Percentiles rank a stretch among this genome's conserved stretches.
These are phyloP conservation scores for Onthophagus sagittarius DNA, from an alignment of 2,888 invertebrate genomes.

Conservation along the genomic window DNA sequence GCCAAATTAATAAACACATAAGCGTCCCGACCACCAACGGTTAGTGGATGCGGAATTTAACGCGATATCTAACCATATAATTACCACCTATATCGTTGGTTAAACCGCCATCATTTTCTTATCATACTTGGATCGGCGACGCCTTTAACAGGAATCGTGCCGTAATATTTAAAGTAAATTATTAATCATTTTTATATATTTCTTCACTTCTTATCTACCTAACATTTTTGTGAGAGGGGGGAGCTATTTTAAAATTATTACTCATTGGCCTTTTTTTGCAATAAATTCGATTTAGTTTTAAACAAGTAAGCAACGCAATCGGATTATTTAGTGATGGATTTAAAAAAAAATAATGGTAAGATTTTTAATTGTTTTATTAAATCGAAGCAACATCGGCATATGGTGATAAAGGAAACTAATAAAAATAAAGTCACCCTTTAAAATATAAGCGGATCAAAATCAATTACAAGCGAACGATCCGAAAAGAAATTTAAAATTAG, in stretches of 20 bases:
- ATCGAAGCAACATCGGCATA: neutral
- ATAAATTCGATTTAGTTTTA: neutral
- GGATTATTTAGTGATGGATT: neutral
- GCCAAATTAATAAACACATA: conserved; percentile 1
- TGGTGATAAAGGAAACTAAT: neutral
- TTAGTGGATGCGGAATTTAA: neutral
- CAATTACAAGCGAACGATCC: neutral
- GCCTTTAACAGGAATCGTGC: neutral
- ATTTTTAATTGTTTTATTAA: neutral
- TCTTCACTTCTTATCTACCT: no score
- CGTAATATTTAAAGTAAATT: neutral
- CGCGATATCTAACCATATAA: neutral
- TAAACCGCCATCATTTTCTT: neutral
- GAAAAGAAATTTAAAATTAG: neutral
- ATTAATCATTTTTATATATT: no score
- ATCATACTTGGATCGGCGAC: neutral
- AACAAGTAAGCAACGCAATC: neutral
- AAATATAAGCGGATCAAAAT: neutral
- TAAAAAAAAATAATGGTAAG: neutral
- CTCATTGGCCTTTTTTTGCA: no score
- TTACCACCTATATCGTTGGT: neutral
- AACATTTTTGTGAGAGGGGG: no score
- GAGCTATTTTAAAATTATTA: no score
- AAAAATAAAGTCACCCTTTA: neutral
- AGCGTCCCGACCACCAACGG: neutral